Base-by-base conservation (phyloP, 1,140 invertebrate species). In the Diabrotica undecimpunctata region DNA sequence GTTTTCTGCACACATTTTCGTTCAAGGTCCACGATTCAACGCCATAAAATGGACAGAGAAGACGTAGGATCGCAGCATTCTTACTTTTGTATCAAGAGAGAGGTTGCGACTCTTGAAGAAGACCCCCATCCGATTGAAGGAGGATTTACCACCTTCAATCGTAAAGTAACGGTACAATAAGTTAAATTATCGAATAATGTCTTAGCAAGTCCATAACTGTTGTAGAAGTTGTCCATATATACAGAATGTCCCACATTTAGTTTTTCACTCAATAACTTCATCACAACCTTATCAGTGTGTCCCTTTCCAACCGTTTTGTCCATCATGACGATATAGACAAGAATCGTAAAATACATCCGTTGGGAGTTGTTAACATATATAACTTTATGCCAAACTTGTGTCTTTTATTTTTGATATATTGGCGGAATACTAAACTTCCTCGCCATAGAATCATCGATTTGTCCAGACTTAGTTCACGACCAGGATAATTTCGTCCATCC, bases 141-240 rank as follows among this genome's bases (percentile, higher is more conserved):
- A n/a, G n/a, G n/a, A n/a, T n/a, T n/a, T n/a, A n/a, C n/a, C n/a
- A n/a, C n/a, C n/a, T n/a, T n/a, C n/a, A n/a, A n/a, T n/a, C n/a
- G n/a, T n/a, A n/a, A n/a, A 50, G 75, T 77, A 53, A 76, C 77
- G 10, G 75, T 67, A 25, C 74, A 67, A 67, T 79, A 73, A 5
- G 75, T 80, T 1, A n/a, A 5, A 37, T 25, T 8, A 14, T n/a
- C 10, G 8, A 13, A 5, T 37, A 54, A 25, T 6, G 11, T 8
- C 7, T 37, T 54, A 12, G 38, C 53, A n/a, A 62, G 39, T 5
- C 37, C 51, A 62, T 8, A 62, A 9, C 8, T n/a, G 35, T 54
- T 62, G 36, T 62, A 62, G 14, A 62, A 53, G 25, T 62, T 62
- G 25, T 62, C 61, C 61, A 62, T 54, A 7, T 37, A 62, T 7